phyloP scores from a whole-genome alignment of 35 echinoderm and acorn worm genomes.

The Chiridota heheva region DNA sequence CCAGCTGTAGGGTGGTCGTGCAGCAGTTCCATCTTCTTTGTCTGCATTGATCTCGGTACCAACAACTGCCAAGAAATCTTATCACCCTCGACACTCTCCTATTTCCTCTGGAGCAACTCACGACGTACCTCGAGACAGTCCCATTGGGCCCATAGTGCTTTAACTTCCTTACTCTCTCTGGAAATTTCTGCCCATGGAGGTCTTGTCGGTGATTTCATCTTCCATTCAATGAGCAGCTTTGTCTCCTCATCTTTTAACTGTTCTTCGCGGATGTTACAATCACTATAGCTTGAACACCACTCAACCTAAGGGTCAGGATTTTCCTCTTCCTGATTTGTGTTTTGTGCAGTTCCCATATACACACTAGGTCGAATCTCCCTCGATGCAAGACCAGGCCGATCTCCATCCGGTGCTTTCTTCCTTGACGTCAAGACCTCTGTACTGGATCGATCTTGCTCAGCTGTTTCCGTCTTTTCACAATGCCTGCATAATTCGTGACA shows the following conservation, averaged over 20 bases:
- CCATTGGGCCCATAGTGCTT: constrained; percentile 47
- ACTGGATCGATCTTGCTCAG: not conserved
- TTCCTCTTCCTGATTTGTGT: not conserved
- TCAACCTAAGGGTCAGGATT: constrained; percentile 2
- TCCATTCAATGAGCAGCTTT: not conserved
- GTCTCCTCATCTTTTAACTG: constrained; percentile 31
- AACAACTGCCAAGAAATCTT: constrained; percentile 28
- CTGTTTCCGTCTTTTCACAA: not conserved
- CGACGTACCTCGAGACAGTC: constrained; percentile 33
- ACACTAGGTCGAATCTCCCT: not conserved
- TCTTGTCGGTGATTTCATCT: not conserved
- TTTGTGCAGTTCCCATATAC: not conserved
- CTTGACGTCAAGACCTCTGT: not conserved
- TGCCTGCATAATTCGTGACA: not conserved
- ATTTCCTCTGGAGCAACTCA: constrained; percentile 6
- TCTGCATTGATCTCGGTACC: constrained; percentile 12
- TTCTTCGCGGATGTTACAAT: constrained; percentile 13
- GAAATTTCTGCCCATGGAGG: not conserved
- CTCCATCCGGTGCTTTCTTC: not conserved
- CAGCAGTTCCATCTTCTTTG: not conserved
- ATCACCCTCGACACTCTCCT: constrained; percentile 29
- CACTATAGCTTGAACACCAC: not conserved
- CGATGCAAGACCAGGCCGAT: not conserved
- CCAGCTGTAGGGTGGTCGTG: constrained; percentile 34
- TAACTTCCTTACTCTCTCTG: not conserved